Conservation (phyloP, 2,797 vertebrate species). For the Somateria mollissima region DNA sequence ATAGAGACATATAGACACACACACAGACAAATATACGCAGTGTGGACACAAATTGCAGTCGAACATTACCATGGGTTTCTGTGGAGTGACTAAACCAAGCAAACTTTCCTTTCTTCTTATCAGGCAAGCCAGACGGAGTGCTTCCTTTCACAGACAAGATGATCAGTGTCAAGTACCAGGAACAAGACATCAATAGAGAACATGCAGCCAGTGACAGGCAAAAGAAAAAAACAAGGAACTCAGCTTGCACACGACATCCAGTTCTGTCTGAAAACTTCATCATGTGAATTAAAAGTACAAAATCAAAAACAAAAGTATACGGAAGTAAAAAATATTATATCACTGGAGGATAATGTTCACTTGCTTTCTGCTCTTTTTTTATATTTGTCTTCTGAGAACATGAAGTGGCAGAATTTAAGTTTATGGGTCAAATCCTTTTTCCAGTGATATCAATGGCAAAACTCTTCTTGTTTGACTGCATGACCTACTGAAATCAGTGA, state of each 20-base stretch:
- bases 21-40: background rate
- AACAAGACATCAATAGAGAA: conserved; percentile 80
- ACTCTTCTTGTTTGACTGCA: background rate
- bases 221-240: conserved; percentile 78
- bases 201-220: conserved; percentile 77
- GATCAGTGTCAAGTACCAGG: conserved; percentile 79
- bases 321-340: conserved; percentile 7
- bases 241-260: conserved; percentile 67
- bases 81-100: conserved; percentile 86
- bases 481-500: background rate
- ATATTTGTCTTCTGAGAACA: background rate
- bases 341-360: background rate
- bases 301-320: conserved; percentile 11
- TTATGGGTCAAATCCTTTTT: background rate
- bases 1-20: background rate
- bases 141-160: conserved; percentile 84
- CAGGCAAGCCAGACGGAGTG: conserved; percentile 80
- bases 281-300: conserved; percentile 40
- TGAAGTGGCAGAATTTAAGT: background rate
- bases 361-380: background rate
- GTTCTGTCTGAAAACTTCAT: conserved; percentile 57
- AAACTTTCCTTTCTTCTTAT: conserved; percentile 86
- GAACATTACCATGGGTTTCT: conserved; percentile 84
- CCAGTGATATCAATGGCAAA: background rate
- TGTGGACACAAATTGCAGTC: conserved; percentile 46